Conservation (phyloP, 2,113 vertebrate species). For the Crocuta crocuta region DNA sequence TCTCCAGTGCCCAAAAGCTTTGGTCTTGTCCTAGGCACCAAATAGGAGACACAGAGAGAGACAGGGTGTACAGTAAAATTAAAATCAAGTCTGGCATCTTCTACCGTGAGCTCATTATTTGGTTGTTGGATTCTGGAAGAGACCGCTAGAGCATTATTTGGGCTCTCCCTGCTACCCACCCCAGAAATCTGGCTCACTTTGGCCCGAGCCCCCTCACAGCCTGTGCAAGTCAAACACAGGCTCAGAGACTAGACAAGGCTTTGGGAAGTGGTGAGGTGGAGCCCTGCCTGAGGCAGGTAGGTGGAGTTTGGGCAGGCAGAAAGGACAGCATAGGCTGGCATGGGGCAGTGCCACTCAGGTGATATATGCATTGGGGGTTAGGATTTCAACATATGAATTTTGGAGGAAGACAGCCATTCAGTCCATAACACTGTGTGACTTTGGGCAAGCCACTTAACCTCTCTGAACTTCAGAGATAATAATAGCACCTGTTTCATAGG, state of each 20-base stretch:
- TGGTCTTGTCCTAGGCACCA: background rate
- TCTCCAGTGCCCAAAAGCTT: background rate
- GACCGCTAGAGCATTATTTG: background rate
- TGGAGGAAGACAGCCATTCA: background rate
- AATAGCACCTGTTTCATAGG: background rate
- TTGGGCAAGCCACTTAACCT: background rate
- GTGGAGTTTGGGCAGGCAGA: background rate
- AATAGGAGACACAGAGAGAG: background rate
- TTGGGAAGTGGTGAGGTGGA: background rate
- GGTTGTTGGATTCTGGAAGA: background rate
- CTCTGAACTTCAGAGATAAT: background rate
- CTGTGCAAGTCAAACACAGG: background rate
- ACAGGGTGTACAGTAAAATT: background rate
- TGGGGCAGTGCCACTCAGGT: background rate
- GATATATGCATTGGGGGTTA: background rate
- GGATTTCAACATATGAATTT: background rate
- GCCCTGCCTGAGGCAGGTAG: background rate
- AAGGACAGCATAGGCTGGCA: background rate
- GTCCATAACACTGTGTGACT: background rate
- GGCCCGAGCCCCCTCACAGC: background rate
- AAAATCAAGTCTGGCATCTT: background rate
- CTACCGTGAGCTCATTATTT: background rate
- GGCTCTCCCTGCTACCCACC: background rate
- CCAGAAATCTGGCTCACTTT: background rate
- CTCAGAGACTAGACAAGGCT: background rate